phyloP scores from a whole-genome alignment of 2,797 vertebrate species.

The Tamandua tetradactyla region DNA sequence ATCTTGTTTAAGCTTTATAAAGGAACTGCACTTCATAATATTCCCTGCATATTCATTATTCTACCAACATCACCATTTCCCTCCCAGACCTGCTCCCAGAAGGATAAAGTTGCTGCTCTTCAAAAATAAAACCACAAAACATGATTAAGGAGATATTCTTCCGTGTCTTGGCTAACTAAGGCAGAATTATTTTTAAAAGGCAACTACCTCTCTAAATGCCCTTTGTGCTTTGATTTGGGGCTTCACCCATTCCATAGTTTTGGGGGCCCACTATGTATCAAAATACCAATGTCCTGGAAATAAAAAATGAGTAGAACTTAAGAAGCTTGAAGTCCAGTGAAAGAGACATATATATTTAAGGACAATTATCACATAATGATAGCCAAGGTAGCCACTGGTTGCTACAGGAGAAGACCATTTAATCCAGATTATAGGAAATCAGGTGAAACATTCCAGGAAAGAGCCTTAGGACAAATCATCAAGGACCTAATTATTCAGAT shows the following conservation, averaged over 20 bases:
- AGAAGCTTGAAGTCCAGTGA: not conserved
- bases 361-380: not conserved
- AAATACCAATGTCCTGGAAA: not conserved
- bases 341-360: not conserved
- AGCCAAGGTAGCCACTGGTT: not conserved
- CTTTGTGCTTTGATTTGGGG: not conserved
- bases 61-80: too few species aligned
- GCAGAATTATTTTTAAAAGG: not conserved
- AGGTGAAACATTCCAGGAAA: not conserved
- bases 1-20: too few species aligned
- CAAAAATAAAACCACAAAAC: not conserved
- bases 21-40: fast-evolving
- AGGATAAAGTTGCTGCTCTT: not conserved
- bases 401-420: not conserved
- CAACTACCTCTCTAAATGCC: not conserved
- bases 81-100: not conserved
- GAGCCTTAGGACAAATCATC: not conserved
- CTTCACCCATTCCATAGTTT: not conserved
- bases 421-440: not conserved
- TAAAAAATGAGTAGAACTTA: not conserved
- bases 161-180: not conserved
- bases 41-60: not conserved
- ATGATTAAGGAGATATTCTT: not conserved
- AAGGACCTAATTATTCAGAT: not conserved
- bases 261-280: not conserved